Evolutionary conservation across 2,113 vertebrate species (phyloP), one percentile per base, ranked within the genome.

Genomic region (Coreoperca whiteheadi): DNA sequence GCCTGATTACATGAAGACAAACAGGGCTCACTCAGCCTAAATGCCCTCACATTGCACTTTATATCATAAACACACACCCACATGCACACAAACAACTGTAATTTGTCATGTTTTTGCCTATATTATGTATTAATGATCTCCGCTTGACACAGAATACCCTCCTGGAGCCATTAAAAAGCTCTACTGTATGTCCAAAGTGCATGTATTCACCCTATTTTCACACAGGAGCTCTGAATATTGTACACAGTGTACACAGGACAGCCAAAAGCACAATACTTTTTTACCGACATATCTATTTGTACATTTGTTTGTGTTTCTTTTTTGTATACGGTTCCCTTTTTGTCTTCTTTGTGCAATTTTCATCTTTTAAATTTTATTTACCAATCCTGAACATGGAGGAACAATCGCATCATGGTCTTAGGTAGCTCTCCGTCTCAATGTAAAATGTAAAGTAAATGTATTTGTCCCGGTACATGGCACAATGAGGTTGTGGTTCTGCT

Each of bases 221-320:
- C 25, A 51, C 87, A 84, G 87, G 85, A 89, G 87, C 80, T 91
- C 89, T 86, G 71, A 79, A 79, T 77, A 77, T 78, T 91, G 87
- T 87, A 87, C 88, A 89, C 74, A 73, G n/a, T 82, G 80, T 85
- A 88, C 86, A 87, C 87, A 83, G 86, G 82, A 87, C 89, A 88
- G 90, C 86, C 84, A 89, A 92, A 95, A 95, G 94, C 94, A 95
- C 94, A 95, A 95, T 87, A 89, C 88, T 87, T 93, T 90, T 94
- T 86, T 90, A 93, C 81, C 30, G 2, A 91, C 87, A 90, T 88
- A 90, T 91, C 83, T 84, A 83, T 83, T 77, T 87, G 54, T 85
- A 74, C 66, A 37, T 87, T 84, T 77, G n/a, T 83, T 81, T 74
- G 2, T 81, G 20, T 59, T 57, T 21, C 11, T 80, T 28, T 54